phyloP scores from a whole-genome alignment of 1,140 invertebrate species.

The Drosophila athabasca region DNA sequence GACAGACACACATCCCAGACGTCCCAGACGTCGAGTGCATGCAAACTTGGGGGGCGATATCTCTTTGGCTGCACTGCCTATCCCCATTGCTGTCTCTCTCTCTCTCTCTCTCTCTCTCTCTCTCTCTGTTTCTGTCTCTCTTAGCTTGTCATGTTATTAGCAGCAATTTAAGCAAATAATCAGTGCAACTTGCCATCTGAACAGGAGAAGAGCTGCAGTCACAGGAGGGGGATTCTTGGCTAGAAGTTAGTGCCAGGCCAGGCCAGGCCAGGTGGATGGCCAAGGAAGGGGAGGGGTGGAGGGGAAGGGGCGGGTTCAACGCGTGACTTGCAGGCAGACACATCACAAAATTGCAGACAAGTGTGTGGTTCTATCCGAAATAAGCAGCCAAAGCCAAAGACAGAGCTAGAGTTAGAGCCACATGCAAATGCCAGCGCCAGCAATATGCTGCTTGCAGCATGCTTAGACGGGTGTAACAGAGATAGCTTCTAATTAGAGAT shows the following conservation, averaged over 20 bases:
- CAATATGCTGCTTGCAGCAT: slow-evolving; percentile 10
- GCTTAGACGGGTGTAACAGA: too few species aligned
- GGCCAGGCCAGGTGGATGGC: too few species aligned
- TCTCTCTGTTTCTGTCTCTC: slow-evolving; percentile 40
- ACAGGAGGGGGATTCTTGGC: background rate
- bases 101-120: slow-evolving; percentile 28
- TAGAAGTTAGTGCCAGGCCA: too few species aligned
- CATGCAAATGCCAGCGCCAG: slow-evolving; percentile 56
- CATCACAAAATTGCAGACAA: slow-evolving; percentile 56
- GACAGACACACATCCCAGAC: slow-evolving; percentile 68
- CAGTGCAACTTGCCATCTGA: slow-evolving; percentile 68
- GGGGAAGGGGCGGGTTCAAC: slow-evolving; percentile 41
- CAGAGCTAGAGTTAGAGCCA: slow-evolving; percentile 27
- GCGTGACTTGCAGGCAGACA: slow-evolving; percentile 74
- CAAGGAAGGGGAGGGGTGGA: too few species aligned
- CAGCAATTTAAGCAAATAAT: slow-evolving; percentile 84
- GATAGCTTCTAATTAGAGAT: slow-evolving; percentile 5
- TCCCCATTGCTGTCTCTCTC: background rate
- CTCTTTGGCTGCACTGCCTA: slow-evolving; percentile 4
- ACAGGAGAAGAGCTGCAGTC: background rate
- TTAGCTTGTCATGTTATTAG: slow-evolving; percentile 83
- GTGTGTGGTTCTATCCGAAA: slow-evolving; percentile 48
- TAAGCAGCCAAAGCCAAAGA: slow-evolving; percentile 33
- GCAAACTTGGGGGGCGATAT: slow-evolving; percentile 59
- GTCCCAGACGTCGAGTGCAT: slow-evolving; percentile 54